A percentile compares a stretch with the other conserved stretches of the same genome.
Evolutionary conservation across 2,113 vertebrate species (phyloP).

Genomic region (Callospermophilus lateralis): DNA sequence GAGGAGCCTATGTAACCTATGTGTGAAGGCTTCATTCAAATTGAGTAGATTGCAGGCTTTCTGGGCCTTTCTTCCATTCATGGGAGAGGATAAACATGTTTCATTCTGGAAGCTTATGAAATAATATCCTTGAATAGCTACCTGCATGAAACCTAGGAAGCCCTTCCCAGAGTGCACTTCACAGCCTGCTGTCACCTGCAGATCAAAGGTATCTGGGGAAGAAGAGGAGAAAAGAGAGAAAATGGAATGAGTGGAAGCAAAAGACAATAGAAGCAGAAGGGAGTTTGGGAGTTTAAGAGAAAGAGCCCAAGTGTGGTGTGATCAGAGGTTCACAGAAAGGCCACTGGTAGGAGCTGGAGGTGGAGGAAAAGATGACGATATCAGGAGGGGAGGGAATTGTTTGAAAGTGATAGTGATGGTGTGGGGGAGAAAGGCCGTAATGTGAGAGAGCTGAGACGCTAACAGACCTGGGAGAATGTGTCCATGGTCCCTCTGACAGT

Average conservation of each 20-base stretch:
- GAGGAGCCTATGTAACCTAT: rapidly evolving
- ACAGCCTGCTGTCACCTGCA: neutral
- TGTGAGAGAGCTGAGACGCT: neutral
- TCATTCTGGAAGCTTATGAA: neutral
- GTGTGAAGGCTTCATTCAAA: rapidly evolving
- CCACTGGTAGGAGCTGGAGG: neutral
- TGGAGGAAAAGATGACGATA: neutral
- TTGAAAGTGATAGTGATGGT: neutral
- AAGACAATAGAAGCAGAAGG: no score
- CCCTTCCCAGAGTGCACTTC: neutral
- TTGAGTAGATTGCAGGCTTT: rapidly evolving
- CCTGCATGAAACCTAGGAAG: rapidly evolving
- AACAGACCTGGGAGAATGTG: neutral
- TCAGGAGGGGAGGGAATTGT: neutral
- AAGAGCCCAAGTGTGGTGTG: neutral
- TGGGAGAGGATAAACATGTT: neutral
- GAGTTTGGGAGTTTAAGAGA: no score
- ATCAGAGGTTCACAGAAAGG: neutral
- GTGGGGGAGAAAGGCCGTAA: rapidly evolving
- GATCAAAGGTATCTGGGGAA: neutral
- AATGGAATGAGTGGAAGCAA: neutral
- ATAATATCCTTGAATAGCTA: neutral
- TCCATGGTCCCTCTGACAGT: neutral
- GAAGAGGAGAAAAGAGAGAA: neutral
- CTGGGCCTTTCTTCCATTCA: no score